These are phyloP conservation scores for Meloe dianella DNA, from an alignment of 2,888 invertebrate genomes.

Conservation along the genomic window DNA sequence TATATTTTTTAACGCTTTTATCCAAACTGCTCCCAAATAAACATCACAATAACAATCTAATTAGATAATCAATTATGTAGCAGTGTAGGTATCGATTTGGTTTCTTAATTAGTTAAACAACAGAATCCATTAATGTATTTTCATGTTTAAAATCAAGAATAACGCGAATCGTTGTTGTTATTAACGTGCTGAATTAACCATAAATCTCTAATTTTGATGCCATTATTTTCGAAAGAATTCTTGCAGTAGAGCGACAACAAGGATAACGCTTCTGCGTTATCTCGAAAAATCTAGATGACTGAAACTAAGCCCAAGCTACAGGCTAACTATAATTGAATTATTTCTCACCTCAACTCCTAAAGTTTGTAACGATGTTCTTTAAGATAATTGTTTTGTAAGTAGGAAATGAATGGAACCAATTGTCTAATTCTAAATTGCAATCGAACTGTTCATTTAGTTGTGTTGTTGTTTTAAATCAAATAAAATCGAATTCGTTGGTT, in stretches of 20 bases:
- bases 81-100: no score
- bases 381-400: no score
- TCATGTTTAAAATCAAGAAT: not conserved
- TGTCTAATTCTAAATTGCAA: no score
- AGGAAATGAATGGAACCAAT: no score
- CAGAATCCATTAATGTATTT: no score
- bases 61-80: no score
- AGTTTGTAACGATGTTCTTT: no score
- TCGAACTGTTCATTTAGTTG: no score
- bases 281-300: conserved; percentile 1
- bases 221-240: not conserved
- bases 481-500: no score
- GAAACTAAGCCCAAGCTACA: not conserved
- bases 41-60: no score
- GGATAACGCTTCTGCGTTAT: not conserved
- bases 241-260: not conserved
- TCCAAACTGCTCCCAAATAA: not conserved
- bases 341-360: not conserved
- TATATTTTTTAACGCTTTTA: not conserved
- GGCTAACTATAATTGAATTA: conserved; percentile 1
- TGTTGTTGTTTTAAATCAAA: no score
- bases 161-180: not conserved
- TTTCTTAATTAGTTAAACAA: no score
- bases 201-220: not conserved
- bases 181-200: not conserved